Percentiles rank a stretch among this genome's conserved stretches.
These are phyloP conservation scores for Philotrypesis tridentata DNA, from an alignment of 1,140 invertebrate species.

Conservation along the genomic window DNA sequence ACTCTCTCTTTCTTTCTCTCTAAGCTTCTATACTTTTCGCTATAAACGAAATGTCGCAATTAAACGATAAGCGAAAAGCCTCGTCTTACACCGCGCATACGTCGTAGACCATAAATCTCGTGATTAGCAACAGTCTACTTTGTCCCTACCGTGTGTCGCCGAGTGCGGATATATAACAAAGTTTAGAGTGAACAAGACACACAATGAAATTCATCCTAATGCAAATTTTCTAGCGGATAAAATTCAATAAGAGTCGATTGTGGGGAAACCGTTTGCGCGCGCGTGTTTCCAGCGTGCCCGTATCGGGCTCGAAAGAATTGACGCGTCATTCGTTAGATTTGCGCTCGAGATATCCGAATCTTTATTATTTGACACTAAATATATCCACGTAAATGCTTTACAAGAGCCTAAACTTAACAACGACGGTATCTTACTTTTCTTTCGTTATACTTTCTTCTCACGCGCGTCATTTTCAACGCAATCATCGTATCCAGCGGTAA, in stretches of 20 bases:
- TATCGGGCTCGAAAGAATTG: not conserved
- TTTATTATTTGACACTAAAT: not conserved
- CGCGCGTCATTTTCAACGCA: conserved; percentile 48
- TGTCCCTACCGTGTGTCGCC: too few species aligned
- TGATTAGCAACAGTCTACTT: too few species aligned
- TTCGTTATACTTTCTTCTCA: conserved; percentile 52
- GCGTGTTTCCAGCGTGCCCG: not conserved
- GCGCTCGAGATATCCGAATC: not conserved
- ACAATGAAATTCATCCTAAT: not conserved
- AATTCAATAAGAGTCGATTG: conserved; percentile 45
- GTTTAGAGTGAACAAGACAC: not conserved
- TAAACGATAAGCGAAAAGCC: not conserved
- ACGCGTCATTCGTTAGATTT: not conserved
- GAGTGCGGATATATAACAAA: too few species aligned
- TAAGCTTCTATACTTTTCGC: not conserved
- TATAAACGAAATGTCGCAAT: not conserved
- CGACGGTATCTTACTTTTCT: conserved; percentile 45
- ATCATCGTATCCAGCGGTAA: conserved; percentile 30
- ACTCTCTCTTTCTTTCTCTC: too few species aligned
- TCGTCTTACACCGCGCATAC: not conserved
- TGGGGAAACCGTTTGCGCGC: conserved; percentile 12
- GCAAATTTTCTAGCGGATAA: conserved; percentile 29
- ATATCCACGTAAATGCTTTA: not conserved
- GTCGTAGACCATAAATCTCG: too few species aligned
- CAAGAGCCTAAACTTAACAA: conserved; percentile 45